These are phyloP conservation scores for Drosophila subsilvestris DNA, from an alignment of 2,888 invertebrate genomes.

Conservation along the genomic window DNA sequence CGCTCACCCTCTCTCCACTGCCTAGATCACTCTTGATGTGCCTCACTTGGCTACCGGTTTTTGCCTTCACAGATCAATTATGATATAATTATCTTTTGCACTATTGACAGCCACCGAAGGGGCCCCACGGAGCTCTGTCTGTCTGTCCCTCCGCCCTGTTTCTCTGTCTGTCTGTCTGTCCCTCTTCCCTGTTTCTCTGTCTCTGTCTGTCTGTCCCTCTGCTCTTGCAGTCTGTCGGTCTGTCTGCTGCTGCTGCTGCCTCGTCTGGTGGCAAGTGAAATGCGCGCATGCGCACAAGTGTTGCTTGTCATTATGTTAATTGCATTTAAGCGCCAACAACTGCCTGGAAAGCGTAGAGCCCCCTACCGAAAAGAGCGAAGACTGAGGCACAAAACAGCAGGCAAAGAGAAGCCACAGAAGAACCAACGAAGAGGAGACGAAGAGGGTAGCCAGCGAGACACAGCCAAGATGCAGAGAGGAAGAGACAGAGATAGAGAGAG, in stretches of 20 bases:
- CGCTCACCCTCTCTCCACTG: neutral
- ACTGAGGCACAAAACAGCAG: neutral
- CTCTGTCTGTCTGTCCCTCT: neutral
- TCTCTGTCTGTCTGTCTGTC: constrained; percentile 1
- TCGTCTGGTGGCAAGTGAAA: constrained; percentile 61
- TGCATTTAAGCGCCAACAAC: constrained; percentile 78
- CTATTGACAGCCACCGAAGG: constrained; percentile 71
- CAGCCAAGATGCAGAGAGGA: constrained; percentile 32
- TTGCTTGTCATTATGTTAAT: constrained; percentile 81
- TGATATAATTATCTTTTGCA: constrained; percentile 75
- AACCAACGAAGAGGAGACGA: neutral
- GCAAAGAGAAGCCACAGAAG: neutral
- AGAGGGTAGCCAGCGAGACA: constrained; percentile 26
- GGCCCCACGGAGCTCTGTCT: constrained; percentile 19
- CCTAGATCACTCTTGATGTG: constrained; percentile 5
- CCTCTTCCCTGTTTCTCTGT: constrained; percentile 5
- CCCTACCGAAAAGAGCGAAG: constrained; percentile 17
- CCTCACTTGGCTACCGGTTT: constrained; percentile 75
- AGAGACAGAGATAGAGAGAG: neutral
- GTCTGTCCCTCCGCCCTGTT: neutral
- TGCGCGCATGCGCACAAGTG: constrained; percentile 80
- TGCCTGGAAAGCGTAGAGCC: constrained; percentile 24
- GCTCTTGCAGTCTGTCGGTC: neutral
- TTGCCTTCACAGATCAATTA: constrained; percentile 66
- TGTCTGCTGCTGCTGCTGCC: constrained; percentile 5